These are phyloP conservation scores for Tanytarsus gracilentus DNA, from an alignment of 2,888 invertebrate genomes.

Conservation along the genomic window DNA sequence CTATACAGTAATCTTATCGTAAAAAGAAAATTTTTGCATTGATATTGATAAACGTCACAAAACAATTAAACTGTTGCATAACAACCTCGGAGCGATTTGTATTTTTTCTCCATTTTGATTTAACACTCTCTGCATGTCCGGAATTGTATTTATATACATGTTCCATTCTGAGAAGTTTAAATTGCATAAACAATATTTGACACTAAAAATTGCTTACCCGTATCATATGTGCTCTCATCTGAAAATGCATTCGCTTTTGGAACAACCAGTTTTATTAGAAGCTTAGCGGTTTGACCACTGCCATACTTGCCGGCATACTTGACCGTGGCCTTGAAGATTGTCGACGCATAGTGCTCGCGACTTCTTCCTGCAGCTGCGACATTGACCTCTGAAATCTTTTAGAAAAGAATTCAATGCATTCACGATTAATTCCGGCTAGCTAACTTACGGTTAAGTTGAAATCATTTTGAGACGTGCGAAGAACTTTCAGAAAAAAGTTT, in stretches of 20 bases:
- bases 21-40: background rate
- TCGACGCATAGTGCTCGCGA: constrained; percentile 26
- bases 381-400: constrained; percentile 9
- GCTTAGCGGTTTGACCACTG: background rate
- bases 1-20: constrained; percentile 30
- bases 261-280: constrained; percentile 12
- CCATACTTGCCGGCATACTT: constrained; percentile 24
- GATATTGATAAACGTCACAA: background rate
- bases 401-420: background rate
- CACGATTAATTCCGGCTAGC: background rate
- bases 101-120: constrained; percentile 16
- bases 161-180: constrained; percentile 28
- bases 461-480: constrained; percentile 28
- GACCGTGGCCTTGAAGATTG: constrained; percentile 29
- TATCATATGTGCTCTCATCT: constrained; percentile 15
- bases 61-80: constrained; percentile 11
- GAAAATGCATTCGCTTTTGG: constrained; percentile 22
- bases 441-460: constrained; percentile 22
- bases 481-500: constrained; percentile 31
- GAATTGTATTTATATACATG: constrained; percentile 32
- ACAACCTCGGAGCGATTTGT: constrained; percentile 30
- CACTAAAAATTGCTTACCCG: constrained; percentile 7
- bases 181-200: background rate
- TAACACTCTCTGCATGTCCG: constrained; percentile 29
- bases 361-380: constrained; percentile 11